Base-by-base conservation (phyloP, 2,113 vertebrate genomes). In the Romanogobio albipinnatus region DNA sequence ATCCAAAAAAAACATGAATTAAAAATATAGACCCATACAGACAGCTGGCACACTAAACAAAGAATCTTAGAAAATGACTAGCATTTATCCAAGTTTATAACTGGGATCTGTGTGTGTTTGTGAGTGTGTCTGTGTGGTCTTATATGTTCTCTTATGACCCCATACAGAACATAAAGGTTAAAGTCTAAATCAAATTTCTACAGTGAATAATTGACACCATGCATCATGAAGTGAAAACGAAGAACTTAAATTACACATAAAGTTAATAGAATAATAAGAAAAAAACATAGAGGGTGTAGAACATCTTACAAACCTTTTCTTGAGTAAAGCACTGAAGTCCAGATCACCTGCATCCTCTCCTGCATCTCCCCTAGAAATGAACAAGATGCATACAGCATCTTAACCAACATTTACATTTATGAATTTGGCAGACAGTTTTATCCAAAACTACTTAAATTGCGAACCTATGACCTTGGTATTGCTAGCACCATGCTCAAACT, bases 311-410 rank as follows among this genome's bases (percentile, higher is more conserved):
- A 87, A 96, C 97, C 97, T 95, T 93, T 98, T 98, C 88, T 96
- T 97, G n/a, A 98, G 93, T 68, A 98, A 92, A 5, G 89, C 88
- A 0, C 97, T 98, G 92, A 98, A 98, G 87, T 98, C 97, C 56
- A 98, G 93, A 8, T 98, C 97, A 0, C 97, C 96, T 0, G 93
- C 94, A 1, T 93, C 90, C 1, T 97, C 95, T 0, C 91, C 90
- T 70, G 84, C 94, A 0, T 96, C 95, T 1, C 94, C 94, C 7
- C 96, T 97, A 86, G 0, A 84, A 68, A 10, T 24, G n/a, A 9
- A 56, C 53, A 56, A 56, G 39, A 73, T 13, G 22, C 19, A 73
- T 6, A 19, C 66, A 10, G 15, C 66, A 71, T 43, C 19, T 71
- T 5, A 29, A 71, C 36, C 2, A 19, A 43, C 61, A 39, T 59